Evolutionary conservation across 2,113 vertebrate species (phyloP), one percentile per base, ranked within the genome.

Genomic region (Crotalus viridis): DNA sequence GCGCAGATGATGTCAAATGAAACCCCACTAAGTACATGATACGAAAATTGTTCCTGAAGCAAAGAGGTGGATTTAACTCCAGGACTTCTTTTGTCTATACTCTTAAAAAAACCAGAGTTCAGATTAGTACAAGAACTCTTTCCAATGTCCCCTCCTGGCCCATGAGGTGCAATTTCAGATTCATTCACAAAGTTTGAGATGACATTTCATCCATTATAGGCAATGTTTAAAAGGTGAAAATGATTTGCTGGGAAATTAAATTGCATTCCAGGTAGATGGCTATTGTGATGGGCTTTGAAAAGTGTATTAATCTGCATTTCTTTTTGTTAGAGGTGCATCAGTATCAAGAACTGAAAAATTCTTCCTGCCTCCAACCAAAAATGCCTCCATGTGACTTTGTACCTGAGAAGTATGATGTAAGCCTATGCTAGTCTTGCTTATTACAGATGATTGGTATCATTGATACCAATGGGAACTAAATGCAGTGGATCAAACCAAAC

Each of bases 361-460:
- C 81, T 15, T 89, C 92, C 33, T 96, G 96, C 91, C 61, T 8
- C 93, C 94, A 92, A 48, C 97, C 97, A 87, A 96, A 96, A 94
- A 99, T 99, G 98, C 99, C 99, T n/a, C 96, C 98, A 0, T 99
- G 98, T 93, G 96, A 97, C 96, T 98, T 99, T 95, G 96, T 92
- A 74, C 98, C 99, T 61, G 97, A 98, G 93, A 96, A 97, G 94
- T 99, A 99, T 92, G 95, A 98, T 97, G 99, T 99, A 98, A 97
- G 97, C 95, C 22, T 17, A 24, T 89, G 15, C 24, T 55, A n/a
- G 56, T 46, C 22, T 15, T 91, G n/a, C 48, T 55, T 56, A 39
- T 1, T n/a, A 0, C 21, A 24, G 46, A 85, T 85, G 24, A 13
- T 10, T 1, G 69, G 56, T 19, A 43, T 81, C 33, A 21, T 81